These are phyloP conservation scores for Aphelenchoides avenae DNA, from an alignment of 1,140 invertebrate species.

Conservation along the genomic window DNA sequence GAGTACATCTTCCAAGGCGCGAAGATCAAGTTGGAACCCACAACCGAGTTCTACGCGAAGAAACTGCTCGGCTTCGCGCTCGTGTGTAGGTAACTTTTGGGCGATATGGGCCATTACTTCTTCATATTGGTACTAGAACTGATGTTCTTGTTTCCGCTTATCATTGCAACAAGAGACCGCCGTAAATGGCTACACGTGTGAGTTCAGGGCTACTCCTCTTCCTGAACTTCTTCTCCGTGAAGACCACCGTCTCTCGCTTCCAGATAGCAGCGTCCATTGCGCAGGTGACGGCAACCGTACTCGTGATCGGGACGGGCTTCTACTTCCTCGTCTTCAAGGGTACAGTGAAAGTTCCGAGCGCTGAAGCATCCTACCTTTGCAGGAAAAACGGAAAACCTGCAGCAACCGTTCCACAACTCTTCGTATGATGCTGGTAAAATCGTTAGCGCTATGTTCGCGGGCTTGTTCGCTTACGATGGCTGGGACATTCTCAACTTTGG, in stretches of 20 bases:
- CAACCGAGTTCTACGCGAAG: too few species aligned
- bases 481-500: slow-evolving; percentile 54
- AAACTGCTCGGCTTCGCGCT: too few species aligned
- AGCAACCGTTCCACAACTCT: slow-evolving; percentile 11
- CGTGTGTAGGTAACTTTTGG: too few species aligned
- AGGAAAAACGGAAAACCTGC: slow-evolving; percentile 12
- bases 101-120: too few species aligned
- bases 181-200: too few species aligned
- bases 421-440: slow-evolving; percentile 8
- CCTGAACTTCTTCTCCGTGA: slow-evolving; percentile 49
- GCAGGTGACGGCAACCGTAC: slow-evolving; percentile 44
- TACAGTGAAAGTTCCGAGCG: too few species aligned
- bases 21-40: too few species aligned
- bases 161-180: too few species aligned
- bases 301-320: slow-evolving; percentile 45
- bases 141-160: too few species aligned
- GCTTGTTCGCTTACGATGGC: slow-evolving; percentile 40
- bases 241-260: slow-evolving; percentile 37
- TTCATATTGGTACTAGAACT: too few species aligned
- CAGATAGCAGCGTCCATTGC: slow-evolving; percentile 44
- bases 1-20: too few species aligned
- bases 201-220: slow-evolving; percentile 23
- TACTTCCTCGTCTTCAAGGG: slow-evolving; percentile 38
- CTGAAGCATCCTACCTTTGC: not conserved
- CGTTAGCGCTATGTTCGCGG: slow-evolving; percentile 32